Conservation (phyloP, 2,888 invertebrate species). For the Platycnemis pennipes region DNA sequence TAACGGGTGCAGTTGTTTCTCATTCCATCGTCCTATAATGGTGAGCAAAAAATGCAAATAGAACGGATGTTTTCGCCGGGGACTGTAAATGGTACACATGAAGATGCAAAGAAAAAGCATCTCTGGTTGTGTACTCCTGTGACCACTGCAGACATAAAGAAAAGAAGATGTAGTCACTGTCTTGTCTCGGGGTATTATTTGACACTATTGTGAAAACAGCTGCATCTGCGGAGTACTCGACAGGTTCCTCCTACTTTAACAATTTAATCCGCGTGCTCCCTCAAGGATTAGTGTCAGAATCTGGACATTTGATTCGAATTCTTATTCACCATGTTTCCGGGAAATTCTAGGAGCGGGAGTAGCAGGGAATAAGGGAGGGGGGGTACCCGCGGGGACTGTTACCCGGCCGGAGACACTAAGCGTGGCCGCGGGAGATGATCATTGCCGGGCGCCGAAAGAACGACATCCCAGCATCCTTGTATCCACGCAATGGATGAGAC, state of each 20-base stretch:
- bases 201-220: background rate
- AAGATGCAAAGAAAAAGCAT: too few relatives aligned
- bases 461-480: background rate
- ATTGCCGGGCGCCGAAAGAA: background rate
- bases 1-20: too few relatives aligned
- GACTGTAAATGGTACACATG: too few relatives aligned
- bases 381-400: too few relatives aligned
- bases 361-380: background rate
- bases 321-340: background rate
- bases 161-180: background rate
- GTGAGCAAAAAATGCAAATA: too few relatives aligned
- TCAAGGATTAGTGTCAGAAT: background rate
- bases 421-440: background rate
- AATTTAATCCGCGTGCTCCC: background rate
- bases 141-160: too few relatives aligned
- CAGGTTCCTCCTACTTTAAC: background rate
- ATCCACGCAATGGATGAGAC: background rate
- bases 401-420: background rate
- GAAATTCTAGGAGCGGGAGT: background rate
- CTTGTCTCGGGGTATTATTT: background rate
- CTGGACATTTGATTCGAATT: background rate
- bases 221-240: background rate
- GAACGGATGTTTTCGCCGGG: too few relatives aligned
- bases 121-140: too few relatives aligned
- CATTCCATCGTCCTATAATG: too few relatives aligned